Base-by-base conservation (phyloP, 2,113 vertebrate genomes). In the Actenoides lindsayi region DNA sequence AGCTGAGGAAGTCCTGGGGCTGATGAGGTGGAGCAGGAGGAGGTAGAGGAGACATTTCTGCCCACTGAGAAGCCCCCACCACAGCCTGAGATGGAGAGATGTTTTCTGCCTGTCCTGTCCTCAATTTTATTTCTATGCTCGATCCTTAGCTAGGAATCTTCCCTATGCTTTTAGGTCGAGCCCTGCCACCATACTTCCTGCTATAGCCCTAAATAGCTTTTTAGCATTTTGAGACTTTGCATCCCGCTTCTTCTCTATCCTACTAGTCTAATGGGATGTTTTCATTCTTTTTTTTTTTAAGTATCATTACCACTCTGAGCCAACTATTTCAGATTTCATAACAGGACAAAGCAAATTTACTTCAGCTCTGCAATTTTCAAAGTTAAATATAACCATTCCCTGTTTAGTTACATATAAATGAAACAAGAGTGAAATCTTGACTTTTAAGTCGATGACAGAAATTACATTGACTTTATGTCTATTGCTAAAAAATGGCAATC, bases 271-370 rank as follows among this genome's bases (percentile, higher is more conserved):
- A 41, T 21, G 27, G 39, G 30, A 67, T 62, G 28, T 74, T 94
- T 67, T 71, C 13, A 27, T 79, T 78, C 31, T 6, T 2, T 79
- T 85, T 37, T 35, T 77, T 83, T 33, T 28, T 70, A 88, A 23
- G 12, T 7, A 1, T 78, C n/a, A 35, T 57, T 89, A 41, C 20
- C 39, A 59, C 35, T 51, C 42, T 33, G 21, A 87, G 39, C 27
- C 50, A 89, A 48, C 18, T 93, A 80, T 73, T 93, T 91, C 42
- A 54, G 27, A 56, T 89, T 96, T 94, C 48, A 16, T 82, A 85
- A 84, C 23, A 87, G 42, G 53, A 75, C n/a, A 87, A 87, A 5
- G 15, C 42, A 93, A 80, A 50, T 86, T 65, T 48, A 31, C 37
- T 86, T 80, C 53, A 80, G 16, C 16, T 90, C 50, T 80, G 30